Evolutionary conservation across 2,888 invertebrate genomes (phyloP).

Genomic region (Temnothorax ravouxi): DNA sequence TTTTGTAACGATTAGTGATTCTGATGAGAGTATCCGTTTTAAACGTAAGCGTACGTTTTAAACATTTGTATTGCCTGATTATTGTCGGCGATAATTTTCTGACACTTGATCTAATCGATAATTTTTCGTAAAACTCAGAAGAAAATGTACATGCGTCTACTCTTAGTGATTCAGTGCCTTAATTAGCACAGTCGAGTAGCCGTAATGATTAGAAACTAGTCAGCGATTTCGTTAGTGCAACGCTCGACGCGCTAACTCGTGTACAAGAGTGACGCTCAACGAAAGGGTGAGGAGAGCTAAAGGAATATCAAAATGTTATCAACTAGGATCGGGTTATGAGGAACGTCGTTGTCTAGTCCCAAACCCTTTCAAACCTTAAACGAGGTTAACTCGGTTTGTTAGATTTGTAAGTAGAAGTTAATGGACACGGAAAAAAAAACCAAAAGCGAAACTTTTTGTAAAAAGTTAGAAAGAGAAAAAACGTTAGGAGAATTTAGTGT

Average conservation of each 20-base stretch:
- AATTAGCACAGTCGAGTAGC: conserved; percentile 73
- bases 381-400: conserved; percentile 77
- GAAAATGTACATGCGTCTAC: conserved; percentile 64
- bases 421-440: conserved; percentile 61
- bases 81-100: conserved; percentile 13
- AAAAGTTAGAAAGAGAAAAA: conserved; percentile 72
- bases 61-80: neutral
- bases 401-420: conserved; percentile 77
- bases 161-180: conserved; percentile 73
- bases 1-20: conserved; percentile 17
- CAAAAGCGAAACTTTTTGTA: conserved; percentile 73
- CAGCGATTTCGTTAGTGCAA: conserved; percentile 78
- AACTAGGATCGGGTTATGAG: conserved; percentile 76
- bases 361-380: conserved; percentile 82
- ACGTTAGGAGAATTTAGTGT: conserved; percentile 67
- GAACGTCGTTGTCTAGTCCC: conserved; percentile 85
- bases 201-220: conserved; percentile 84
- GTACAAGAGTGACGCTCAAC: conserved; percentile 63
- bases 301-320: conserved; percentile 56
- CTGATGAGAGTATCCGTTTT: neutral
- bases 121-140: conserved; percentile 2
- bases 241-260: conserved; percentile 64
- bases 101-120: conserved; percentile 10
- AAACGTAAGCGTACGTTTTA: conserved; percentile 15
- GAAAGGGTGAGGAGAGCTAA: conserved; percentile 64